A percentile compares a stretch with the other conserved stretches of the same genome.
These are phyloP conservation scores for Acanthosoma haemorrhoidale DNA, from an alignment of 2,888 invertebrate species.

Conservation along the genomic window DNA sequence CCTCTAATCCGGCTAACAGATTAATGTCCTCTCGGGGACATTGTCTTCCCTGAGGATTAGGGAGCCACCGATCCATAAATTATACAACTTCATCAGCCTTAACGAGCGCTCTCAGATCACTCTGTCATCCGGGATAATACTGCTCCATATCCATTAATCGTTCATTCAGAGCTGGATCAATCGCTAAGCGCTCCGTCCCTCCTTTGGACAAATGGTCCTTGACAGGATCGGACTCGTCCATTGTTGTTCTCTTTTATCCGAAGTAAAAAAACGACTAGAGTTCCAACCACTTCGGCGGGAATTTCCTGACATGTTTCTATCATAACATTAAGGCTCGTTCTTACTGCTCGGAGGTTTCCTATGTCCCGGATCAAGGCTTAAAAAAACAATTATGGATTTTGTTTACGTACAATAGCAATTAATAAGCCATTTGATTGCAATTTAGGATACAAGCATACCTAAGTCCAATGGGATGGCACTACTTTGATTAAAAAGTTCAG, in stretches of 20 bases:
- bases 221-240: background rate
- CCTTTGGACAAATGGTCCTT: too few relatives aligned
- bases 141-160: conserved; percentile 13
- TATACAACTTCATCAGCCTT: conserved; percentile 24
- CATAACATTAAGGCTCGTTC: too few relatives aligned
- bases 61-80: conserved; percentile 10
- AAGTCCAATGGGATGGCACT: too few relatives aligned
- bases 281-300: background rate
- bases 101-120: conserved; percentile 5
- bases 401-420: too few relatives aligned
- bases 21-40: conserved; percentile 7
- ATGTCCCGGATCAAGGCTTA: too few relatives aligned
- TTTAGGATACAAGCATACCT: too few relatives aligned
- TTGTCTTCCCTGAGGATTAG: conserved; percentile 1
- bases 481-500: too few relatives aligned
- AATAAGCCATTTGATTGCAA: too few relatives aligned
- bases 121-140: conserved; percentile 19
- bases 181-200: background rate
- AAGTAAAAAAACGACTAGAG: background rate
- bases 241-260: conserved; percentile 4
- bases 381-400: too few relatives aligned
- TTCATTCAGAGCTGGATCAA: conserved; percentile 15
- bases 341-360: too few relatives aligned
- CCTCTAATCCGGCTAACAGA: background rate
- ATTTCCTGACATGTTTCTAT: too few relatives aligned